Evolutionary conservation across 2,888 invertebrate genomes (phyloP).

Genomic region (Hypomecis punctinalis): DNA sequence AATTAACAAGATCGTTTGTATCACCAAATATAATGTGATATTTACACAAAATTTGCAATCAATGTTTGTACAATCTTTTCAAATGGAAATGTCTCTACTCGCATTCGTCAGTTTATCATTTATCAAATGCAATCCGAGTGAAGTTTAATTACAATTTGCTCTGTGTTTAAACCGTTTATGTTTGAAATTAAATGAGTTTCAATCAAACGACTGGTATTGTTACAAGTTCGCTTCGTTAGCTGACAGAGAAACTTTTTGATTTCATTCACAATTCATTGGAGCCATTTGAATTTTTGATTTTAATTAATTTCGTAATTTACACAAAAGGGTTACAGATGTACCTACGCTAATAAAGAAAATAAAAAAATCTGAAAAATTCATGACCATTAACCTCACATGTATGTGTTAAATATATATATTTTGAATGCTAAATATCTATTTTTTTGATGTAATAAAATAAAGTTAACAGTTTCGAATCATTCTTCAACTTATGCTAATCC

Average conservation of each 20-base stretch:
- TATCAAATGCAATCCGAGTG: slow-evolving; percentile 12
- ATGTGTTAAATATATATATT: background rate
- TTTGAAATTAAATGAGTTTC: slow-evolving; percentile 35
- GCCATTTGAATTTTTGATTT: slow-evolving; percentile 59
- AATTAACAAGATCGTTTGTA: too few relatives aligned
- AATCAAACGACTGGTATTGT: slow-evolving; percentile 43
- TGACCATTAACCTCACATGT: background rate
- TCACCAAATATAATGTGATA: too few relatives aligned
- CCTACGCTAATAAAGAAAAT: background rate
- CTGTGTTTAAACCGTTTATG: slow-evolving; percentile 29
- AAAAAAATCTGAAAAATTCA: background rate
- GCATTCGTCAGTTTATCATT: slow-evolving; percentile 5
- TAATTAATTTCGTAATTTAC: slow-evolving; percentile 17
- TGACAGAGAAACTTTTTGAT: slow-evolving; percentile 52
- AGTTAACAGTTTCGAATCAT: too few relatives aligned
- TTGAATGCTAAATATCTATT: too few relatives aligned
- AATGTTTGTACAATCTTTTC: background rate
- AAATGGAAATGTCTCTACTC: background rate
- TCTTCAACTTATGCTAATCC: too few relatives aligned
- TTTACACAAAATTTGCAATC: too few relatives aligned
- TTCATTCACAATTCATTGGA: slow-evolving; percentile 56
- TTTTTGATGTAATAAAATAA: too few relatives aligned
- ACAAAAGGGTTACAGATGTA: background rate
- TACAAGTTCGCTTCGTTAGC: slow-evolving; percentile 44
- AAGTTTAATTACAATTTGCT: slow-evolving; percentile 28